Percentiles rank a stretch among this genome's conserved stretches.
Evolutionary conservation across 2,797 vertebrate genomes (phyloP).

Genomic region (Pseudochirops cupreus): DNA sequence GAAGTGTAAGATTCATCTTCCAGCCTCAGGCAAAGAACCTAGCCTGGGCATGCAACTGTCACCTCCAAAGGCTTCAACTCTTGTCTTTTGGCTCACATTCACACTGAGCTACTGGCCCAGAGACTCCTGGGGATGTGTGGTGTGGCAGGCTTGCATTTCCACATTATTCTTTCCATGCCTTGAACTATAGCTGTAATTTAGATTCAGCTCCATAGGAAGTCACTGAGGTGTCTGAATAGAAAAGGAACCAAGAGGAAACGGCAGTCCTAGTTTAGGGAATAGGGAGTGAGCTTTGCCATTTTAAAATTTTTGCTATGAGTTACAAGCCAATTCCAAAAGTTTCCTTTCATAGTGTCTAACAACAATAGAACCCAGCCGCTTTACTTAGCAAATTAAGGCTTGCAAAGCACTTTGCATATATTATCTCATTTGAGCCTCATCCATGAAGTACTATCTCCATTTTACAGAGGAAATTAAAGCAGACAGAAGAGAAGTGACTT

Average conservation of each 20-base stretch:
- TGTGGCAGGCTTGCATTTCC: neutral
- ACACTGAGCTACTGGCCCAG: neutral
- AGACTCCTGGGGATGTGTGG: constrained; percentile 23
- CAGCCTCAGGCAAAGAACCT: neutral
- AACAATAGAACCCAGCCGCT: neutral
- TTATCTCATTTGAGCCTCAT: neutral
- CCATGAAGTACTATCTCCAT: neutral
- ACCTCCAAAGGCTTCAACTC: constrained; percentile 1
- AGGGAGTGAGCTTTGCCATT: neutral
- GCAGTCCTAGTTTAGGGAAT: accelerated
- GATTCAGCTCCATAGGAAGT: neutral
- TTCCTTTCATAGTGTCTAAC: neutral
- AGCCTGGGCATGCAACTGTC: constrained; percentile 2
- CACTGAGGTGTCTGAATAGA: neutral
- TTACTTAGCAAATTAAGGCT: neutral
- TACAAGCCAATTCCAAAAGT: neutral
- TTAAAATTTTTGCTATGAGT: neutral
- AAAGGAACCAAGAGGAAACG: neutral
- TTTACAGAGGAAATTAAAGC: neutral
- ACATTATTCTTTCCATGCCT: neutral
- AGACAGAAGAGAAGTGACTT: neutral
- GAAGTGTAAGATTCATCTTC: constrained; percentile 21
- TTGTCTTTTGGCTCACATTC: neutral
- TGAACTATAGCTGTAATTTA: neutral
- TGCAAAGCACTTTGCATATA: neutral